Conservation (phyloP, 2,888 invertebrate species). For the Oscheius sp. region DNA sequence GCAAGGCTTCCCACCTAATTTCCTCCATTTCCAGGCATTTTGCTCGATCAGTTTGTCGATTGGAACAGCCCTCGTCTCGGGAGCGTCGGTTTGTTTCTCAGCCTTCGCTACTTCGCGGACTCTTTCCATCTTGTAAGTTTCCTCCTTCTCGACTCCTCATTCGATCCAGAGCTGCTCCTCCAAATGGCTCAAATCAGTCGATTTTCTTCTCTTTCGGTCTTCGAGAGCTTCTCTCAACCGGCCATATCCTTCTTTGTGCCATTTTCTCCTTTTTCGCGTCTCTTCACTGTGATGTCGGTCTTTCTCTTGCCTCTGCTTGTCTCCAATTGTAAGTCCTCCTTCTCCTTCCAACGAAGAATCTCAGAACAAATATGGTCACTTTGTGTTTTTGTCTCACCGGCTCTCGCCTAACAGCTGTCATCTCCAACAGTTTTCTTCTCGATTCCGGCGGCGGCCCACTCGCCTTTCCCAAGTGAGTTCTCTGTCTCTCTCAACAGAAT, state of each 20-base stretch:
- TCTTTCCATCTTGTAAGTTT: constrained; percentile 17
- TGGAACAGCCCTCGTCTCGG: constrained; percentile 21
- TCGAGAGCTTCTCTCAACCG: constrained; percentile 18
- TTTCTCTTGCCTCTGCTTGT: constrained; percentile 14
- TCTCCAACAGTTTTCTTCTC: constrained; percentile 15
- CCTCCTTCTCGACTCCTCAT: neutral
- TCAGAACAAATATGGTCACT: constrained; percentile 16
- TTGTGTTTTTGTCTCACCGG: neutral
- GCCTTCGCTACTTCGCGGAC: constrained; percentile 25
- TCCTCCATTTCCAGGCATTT: neutral
- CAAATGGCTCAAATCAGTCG: constrained; percentile 19
- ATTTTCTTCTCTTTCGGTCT: constrained; percentile 25
- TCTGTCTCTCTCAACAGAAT: neutral
- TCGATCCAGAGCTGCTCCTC: constrained; percentile 4
- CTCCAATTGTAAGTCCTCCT: constrained; percentile 23
- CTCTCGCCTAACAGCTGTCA: neutral
- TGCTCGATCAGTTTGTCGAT: constrained; percentile 5
- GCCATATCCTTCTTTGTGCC: constrained; percentile 16
- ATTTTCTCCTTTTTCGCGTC: constrained; percentile 26
- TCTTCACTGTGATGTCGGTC: constrained; percentile 21
- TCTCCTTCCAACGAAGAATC: neutral
- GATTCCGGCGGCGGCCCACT: constrained; percentile 13
- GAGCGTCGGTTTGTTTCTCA: constrained; percentile 23
- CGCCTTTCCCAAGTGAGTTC: constrained; percentile 10
- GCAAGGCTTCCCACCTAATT: neutral